Conservation (phyloP, 2,797 vertebrate genomes). For the Syncerus caffer region DNA sequence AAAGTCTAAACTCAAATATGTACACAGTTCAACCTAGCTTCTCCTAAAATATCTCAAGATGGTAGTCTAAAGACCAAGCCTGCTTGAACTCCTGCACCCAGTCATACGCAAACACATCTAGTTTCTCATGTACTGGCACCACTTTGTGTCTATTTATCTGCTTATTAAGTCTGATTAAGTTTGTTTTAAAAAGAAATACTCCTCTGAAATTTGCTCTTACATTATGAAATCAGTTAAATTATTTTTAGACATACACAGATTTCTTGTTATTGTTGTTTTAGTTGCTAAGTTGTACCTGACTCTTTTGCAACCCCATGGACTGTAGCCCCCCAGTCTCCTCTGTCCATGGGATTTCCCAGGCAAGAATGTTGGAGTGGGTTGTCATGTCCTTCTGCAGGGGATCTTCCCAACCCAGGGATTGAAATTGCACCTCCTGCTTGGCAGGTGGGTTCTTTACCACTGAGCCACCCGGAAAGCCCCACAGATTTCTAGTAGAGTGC, state of each 20-base stretch:
- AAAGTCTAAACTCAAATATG: background rate
- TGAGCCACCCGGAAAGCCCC: background rate
- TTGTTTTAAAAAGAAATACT: background rate
- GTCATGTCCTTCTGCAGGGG: background rate
- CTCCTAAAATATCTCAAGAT: background rate
- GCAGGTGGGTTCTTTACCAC: background rate
- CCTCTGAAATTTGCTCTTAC: background rate
- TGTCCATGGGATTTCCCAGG: background rate
- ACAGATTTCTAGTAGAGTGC: background rate
- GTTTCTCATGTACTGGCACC: background rate
- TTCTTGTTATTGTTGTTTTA: background rate
- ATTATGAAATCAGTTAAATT: background rate
- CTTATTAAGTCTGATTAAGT: background rate
- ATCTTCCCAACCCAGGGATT: background rate
- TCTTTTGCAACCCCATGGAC: background rate
- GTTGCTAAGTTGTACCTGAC: background rate
- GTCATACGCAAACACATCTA: background rate
- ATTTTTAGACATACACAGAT: background rate
- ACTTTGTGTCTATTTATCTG: background rate
- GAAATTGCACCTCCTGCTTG: background rate
- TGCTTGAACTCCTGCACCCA: background rate
- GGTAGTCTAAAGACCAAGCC: background rate
- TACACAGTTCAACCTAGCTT: background rate
- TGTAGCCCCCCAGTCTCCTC: background rate
- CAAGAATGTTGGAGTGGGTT: background rate